Conservation (phyloP, 2,888 invertebrate genomes). For the Leptopilina syphax region DNA sequence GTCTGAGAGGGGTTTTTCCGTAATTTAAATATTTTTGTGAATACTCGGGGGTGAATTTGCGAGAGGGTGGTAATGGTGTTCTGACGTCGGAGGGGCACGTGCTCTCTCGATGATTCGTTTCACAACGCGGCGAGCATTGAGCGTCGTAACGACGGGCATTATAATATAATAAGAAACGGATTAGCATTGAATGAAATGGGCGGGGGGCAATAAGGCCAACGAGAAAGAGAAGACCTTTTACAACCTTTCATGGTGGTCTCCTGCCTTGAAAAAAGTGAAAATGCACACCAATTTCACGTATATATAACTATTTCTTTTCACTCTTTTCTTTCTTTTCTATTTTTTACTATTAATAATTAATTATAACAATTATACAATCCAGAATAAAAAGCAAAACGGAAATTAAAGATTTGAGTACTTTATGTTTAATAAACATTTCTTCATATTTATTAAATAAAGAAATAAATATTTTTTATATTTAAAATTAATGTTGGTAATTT, state of each 20-base stretch:
- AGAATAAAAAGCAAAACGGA: no score
- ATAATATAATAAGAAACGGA: slow-evolving; percentile 76
- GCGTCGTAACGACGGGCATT: slow-evolving; percentile 68
- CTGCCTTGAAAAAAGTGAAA: slow-evolving; percentile 48
- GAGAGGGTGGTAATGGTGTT: slow-evolving; percentile 35
- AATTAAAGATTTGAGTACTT: no score
- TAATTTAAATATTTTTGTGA: slow-evolving; percentile 4
- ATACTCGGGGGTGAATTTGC: slow-evolving; percentile 9
- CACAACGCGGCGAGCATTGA: slow-evolving; percentile 57
- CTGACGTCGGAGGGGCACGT: slow-evolving; percentile 57
- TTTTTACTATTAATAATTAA: no score
- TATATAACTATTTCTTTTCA: background rate
- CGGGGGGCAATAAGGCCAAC: slow-evolving; percentile 66
- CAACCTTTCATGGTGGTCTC: slow-evolving; percentile 56
- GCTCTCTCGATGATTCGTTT: slow-evolving; percentile 60
- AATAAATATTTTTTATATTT: no score
- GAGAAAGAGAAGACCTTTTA: slow-evolving; percentile 56
- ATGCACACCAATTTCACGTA: slow-evolving; percentile 42
- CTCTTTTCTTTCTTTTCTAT: background rate
- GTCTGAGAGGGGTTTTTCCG: background rate
- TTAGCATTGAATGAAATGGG: slow-evolving; percentile 77
- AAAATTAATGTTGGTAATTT: no score
- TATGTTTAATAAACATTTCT: no score
- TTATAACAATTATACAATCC: no score
- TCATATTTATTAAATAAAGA: no score